Evolutionary conservation across 2,113 vertebrate genomes (phyloP).

Genomic region (Pao palembangensis): DNA sequence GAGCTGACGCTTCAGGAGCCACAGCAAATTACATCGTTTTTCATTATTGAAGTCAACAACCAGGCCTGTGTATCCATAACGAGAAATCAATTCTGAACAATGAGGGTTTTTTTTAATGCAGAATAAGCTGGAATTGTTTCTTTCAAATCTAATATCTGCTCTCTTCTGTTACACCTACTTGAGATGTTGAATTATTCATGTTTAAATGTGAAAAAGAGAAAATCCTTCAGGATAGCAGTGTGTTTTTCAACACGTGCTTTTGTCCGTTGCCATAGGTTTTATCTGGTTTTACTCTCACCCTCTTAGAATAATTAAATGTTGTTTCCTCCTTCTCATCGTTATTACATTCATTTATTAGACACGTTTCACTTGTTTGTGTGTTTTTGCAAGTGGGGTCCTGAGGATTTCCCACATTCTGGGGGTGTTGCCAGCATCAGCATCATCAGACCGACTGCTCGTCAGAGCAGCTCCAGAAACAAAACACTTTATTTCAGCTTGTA

Average conservation of each 20-base stretch:
- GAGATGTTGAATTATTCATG: slow-evolving; percentile 32
- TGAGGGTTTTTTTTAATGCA: slow-evolving; percentile 1
- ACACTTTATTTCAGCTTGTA: too few relatives aligned
- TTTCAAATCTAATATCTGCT: slow-evolving; percentile 20
- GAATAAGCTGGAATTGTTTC: slow-evolving; percentile 2
- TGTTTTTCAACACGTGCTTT: slow-evolving; percentile 1
- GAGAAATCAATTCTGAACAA: slow-evolving; percentile 7
- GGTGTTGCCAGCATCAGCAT: slow-evolving; percentile 21
- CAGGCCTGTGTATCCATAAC: not conserved
- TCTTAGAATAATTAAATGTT: not conserved
- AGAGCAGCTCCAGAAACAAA: too few relatives aligned
- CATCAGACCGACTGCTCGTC: not conserved
- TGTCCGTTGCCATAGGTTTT: not conserved
- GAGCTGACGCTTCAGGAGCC: slow-evolving; percentile 14
- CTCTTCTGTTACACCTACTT: slow-evolving; percentile 9
- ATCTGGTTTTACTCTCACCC: not conserved
- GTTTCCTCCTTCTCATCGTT: slow-evolving; percentile 1
- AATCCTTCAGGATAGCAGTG: not conserved
- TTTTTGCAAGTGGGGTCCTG: too few relatives aligned
- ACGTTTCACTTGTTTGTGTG: not conserved
- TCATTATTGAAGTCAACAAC: slow-evolving; percentile 10
- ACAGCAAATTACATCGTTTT: slow-evolving; percentile 13
- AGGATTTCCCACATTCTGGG: too few relatives aligned
- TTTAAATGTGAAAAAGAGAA: slow-evolving; percentile 2
- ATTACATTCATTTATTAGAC: not conserved